Percentiles rank a stretch among this genome's conserved stretches.
These are phyloP conservation scores for Drosophila percnosoma DNA, from an alignment of 2,888 invertebrate species.

Conservation along the genomic window DNA sequence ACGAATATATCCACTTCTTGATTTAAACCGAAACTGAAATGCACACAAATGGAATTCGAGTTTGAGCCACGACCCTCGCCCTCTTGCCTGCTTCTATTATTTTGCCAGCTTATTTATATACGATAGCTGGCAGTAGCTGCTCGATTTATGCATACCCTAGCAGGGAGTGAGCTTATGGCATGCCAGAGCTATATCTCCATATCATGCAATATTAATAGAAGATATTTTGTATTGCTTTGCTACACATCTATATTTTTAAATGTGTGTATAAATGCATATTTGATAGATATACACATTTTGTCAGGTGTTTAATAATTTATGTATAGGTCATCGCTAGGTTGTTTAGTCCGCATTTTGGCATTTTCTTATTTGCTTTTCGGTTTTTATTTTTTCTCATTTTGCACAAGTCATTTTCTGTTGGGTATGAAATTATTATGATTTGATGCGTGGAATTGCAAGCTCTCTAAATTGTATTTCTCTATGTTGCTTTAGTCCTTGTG, in stretches of 20 bases:
- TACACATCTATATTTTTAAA: not conserved
- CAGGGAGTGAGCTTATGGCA: not conserved
- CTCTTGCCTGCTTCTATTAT: constrained; percentile 62
- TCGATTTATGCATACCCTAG: constrained; percentile 32
- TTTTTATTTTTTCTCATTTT: constrained; percentile 21
- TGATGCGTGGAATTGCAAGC: constrained; percentile 44
- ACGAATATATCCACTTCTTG: constrained; percentile 51
- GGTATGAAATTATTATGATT: constrained; percentile 62
- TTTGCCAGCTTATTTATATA: constrained; percentile 57
- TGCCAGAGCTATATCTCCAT: not conserved
- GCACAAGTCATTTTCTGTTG: constrained; percentile 70
- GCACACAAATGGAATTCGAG: constrained; percentile 80
- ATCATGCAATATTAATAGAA: not conserved
- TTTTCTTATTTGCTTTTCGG: constrained; percentile 6
- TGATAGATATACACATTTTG: not conserved
- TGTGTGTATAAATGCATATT: not conserved
- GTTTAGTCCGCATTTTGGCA: not conserved
- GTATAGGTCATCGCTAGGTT: constrained; percentile 2
- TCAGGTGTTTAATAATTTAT: not conserved
- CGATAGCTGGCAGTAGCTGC: constrained; percentile 17
- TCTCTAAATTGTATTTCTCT: constrained; percentile 38
- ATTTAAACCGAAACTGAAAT: constrained; percentile 80
- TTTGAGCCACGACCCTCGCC: constrained; percentile 45
- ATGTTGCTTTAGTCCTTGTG: not conserved
- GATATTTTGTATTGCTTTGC: not conserved